Evolutionary conservation across 1,140 invertebrate genomes (phyloP), one percentile per base, ranked within the genome.

Genomic region (Drosophila funebris): DNA sequence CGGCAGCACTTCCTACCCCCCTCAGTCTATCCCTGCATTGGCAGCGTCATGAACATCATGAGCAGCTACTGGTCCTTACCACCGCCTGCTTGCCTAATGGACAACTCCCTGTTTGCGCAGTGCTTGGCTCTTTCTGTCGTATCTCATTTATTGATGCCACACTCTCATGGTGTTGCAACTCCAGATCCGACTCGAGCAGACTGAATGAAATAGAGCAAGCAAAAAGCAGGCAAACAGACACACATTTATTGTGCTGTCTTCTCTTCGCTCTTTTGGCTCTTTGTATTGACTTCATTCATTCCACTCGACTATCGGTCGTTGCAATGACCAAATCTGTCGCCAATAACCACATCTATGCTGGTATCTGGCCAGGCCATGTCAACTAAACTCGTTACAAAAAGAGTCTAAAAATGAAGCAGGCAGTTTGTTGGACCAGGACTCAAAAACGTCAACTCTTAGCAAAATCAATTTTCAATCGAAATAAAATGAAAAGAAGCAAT

Each of bases 111-210:
- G 57, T 69, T 73, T 73, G 57, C 71, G 46, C 57, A 54, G n/a
- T 57, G 75, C 77, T 82, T 78, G 78, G 54, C 69, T 60, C 39
- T 61, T 22, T 73, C 72, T 80, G 70, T 70, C 74, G 78, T 88
- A 88, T 82, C 82, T 82, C 56, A 75, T 67, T 88, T 84, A 82
- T 87, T 82, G 83, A 76, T 73, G 83, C 68, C 61, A 39, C 63
- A 46, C 36, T 27, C 18, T 13, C 54, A 50, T 44, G 50, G 44
- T 24, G 66, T 66, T 60, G 69, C 41, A 41, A 63, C 33, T 48
- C n/a, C 44, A 66, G 29, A n/a, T 64, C 48, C 60, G 43, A 50
- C 41, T 50, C 36, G 37, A 57, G 24, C 11, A n/a, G 31, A 29
- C 39, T 48, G 54, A 66, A 63, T 71, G 71, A 78, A 80, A 83